Base-by-base conservation (phyloP, 2,797 vertebrate genomes). In the Coranthus polyacanthus region DNA sequence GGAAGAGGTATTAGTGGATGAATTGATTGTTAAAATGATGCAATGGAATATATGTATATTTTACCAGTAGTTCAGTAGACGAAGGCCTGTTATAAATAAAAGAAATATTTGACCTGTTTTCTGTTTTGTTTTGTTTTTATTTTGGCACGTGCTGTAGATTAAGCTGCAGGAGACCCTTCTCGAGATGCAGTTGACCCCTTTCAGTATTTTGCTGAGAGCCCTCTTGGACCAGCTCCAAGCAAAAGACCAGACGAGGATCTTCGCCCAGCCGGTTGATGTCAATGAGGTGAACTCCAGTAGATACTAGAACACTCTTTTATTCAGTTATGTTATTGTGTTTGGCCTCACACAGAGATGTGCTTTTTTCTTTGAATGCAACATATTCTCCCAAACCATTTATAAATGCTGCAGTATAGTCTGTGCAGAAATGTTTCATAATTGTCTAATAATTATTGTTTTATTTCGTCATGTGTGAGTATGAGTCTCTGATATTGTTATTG, bases 161-260 rank as follows among this genome's bases (percentile, higher is more conserved):
- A 97, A 95, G 89, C 90, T 98, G 58, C 96, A 99, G 77, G 96
- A 98, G 88, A 93, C 93, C 22, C 92, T 97, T 20, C 87, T 98
- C 71, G 98, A 99, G 91, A 93, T 98, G 87, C 96, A 96, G 77
- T 84, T 99, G 68, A 97, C 95, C 12, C 98, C 98, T 0, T 95
- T 99, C 71, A 97, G 93, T 34, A 96, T 97, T 80, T 88, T 99
- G 56, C 92, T 99, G 42, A 89, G 95, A 60, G 93, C 95, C 0
- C 93, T 98, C 17, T 88, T 99, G 87, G 96, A 98, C 66, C 97
- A 98, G 81, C 92, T 99, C 22, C 96, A 98, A 79, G 92, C 96
- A 10, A 98, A 97, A 88, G 98, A 99, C 93, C 95, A 96, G 46
- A 95, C 97, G 32, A 92, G 90, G 68, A 97, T 99, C 85, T 99